Percentiles rank a stretch among this genome's conserved stretches.
Evolutionary conservation across 2,888 invertebrate genomes (phyloP).

Genomic region (Apantesis nais): DNA sequence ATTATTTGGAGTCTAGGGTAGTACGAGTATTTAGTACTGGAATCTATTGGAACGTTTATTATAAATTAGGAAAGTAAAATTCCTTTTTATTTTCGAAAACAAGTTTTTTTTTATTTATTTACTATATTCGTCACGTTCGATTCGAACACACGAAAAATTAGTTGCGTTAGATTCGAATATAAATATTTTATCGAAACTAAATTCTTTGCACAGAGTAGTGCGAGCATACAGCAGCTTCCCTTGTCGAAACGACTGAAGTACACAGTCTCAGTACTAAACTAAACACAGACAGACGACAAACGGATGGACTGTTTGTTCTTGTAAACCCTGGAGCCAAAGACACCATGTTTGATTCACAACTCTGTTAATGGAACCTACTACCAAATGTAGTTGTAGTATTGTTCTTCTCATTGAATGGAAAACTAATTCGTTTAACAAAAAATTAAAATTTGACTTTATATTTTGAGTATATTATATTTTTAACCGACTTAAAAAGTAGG

Average conservation of each 20-base stretch:
- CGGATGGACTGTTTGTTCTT: slow-evolving; percentile 54
- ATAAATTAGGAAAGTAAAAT: no score
- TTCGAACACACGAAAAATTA: no score
- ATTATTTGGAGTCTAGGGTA: no score
- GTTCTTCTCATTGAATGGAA: no score
- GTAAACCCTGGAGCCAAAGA: slow-evolving; percentile 47
- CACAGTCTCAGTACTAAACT: slow-evolving; percentile 50
- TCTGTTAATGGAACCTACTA: background rate
- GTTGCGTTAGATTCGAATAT: background rate
- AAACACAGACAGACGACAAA: slow-evolving; percentile 65
- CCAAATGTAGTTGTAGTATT: background rate
- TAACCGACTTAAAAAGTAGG: no score
- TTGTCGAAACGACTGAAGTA: slow-evolving; percentile 8
- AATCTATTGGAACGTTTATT: no score
- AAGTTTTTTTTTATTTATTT: no score
- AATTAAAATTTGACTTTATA: no score
- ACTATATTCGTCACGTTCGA: background rate
- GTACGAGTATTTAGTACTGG: no score
- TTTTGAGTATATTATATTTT: no score
- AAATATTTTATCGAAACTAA: background rate
- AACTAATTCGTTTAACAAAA: no score
- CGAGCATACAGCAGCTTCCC: background rate
- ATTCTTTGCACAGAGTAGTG: background rate
- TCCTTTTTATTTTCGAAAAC: no score
- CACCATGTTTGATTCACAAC: slow-evolving; percentile 3